These are phyloP conservation scores for Brachionus koreanus DNA, from an alignment of 1,140 invertebrate genomes.

Conservation along the genomic window DNA sequence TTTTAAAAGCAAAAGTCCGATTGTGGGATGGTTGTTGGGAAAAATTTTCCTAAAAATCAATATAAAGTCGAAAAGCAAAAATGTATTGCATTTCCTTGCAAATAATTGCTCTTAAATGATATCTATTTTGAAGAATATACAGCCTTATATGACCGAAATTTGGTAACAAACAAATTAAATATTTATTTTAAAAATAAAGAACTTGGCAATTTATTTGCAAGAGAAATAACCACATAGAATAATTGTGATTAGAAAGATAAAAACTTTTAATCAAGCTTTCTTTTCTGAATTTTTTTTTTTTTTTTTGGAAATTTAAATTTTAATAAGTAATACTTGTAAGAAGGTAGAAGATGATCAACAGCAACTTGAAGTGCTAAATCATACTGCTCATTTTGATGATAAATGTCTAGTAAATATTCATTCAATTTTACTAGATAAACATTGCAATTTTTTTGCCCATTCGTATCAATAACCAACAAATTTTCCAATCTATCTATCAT, in stretches of 20 bases:
- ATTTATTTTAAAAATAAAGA: no score
- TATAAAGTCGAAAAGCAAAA: background rate
- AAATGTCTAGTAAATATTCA: conserved; percentile 1
- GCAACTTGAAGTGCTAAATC: background rate
- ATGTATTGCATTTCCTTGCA: background rate
- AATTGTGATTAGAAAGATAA: no score
- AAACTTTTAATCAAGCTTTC: no score
- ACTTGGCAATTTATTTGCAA: no score
- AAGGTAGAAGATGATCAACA: background rate
- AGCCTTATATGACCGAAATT: no score
- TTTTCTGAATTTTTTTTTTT: no score
- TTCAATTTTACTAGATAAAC: background rate
- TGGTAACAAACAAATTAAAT: no score
- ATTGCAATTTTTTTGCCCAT: background rate
- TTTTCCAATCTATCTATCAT: conserved; percentile 18
- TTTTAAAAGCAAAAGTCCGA: background rate
- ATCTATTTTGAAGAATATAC: no score
- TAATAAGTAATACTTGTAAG: conserved; percentile 35
- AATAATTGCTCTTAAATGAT: background rate
- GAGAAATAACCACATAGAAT: no score
- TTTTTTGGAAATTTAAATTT: background rate
- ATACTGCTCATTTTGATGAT: background rate
- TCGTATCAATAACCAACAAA: background rate
- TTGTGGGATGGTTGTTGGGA: background rate
- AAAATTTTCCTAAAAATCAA: background rate